Conservation (phyloP, 2,797 vertebrate species). For the Characodon lateralis region DNA sequence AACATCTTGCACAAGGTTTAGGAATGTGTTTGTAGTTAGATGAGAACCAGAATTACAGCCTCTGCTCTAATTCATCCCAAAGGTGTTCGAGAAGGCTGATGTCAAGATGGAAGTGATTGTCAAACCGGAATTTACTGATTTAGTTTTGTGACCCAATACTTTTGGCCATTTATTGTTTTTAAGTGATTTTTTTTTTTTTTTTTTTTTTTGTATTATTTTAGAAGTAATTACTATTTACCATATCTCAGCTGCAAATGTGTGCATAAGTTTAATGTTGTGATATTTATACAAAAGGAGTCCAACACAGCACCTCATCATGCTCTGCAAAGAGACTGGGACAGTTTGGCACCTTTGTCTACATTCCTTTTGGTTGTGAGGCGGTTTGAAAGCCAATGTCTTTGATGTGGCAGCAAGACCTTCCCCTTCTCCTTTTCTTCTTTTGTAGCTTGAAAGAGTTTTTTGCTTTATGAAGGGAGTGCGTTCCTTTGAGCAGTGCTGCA, state of each 20-base stretch:
- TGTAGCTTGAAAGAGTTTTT: neutral
- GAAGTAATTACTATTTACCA: neutral
- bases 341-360: neutral
- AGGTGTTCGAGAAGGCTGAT: too few relatives aligned
- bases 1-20: too few relatives aligned
- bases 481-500: neutral
- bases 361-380: neutral
- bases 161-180: too few relatives aligned
- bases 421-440: neutral
- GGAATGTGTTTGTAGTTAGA: too few relatives aligned
- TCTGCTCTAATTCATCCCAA: too few relatives aligned
- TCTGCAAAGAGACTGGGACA: neutral
- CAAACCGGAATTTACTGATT: too few relatives aligned
- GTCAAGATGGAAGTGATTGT: too few relatives aligned
- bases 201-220: neutral
- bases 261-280: neutral
- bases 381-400: conserved; percentile 1
- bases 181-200: too few relatives aligned
- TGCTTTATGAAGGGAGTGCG: neutral
- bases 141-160: too few relatives aligned
- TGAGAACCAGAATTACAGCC: too few relatives aligned
- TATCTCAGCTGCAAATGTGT: neutral
- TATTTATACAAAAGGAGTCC: neutral
- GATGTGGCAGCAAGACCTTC: neutral
- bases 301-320: too few relatives aligned